Base-by-base conservation (phyloP, 2,888 invertebrate genomes). In the Hydriomena furcata region DNA sequence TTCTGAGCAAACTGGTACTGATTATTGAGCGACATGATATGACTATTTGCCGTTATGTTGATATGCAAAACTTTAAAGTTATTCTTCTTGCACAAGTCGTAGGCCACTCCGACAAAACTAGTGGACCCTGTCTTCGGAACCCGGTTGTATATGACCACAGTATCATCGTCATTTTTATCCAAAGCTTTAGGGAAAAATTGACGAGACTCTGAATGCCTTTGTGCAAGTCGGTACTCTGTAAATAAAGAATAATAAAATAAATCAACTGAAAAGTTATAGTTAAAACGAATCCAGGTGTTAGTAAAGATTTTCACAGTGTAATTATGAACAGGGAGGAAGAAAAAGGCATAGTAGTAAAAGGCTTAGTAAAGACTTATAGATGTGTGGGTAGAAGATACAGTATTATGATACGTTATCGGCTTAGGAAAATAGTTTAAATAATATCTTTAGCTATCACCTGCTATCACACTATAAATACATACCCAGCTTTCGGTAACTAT, bases 101-200 rank as follows among this genome's bases (percentile, higher is more conserved):
- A 97, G 0, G 96, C 96, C 51, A 97, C 93, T 51, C 97, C 97
- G 58, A 97, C 97, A 78, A 99, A 97, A 84, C 98, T 98, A 5
- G 99, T 99, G 11, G 98, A 98, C 8, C 97, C 99, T 23, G 99
- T 99, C 89, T 99, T 99, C 5, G 99, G 99, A 48, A 99, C 98
- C 69, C 99, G 93, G 84, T 99, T 99, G 83, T 99, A 99, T 65
- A 99, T 95, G 55, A 99, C 93, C 37, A 98, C 93, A 57, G 95
- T 76, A 71, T 95, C 93, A 72, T 95, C 94, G 47, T 92, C 92
- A 65, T 82, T 84, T 68, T 73, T 85, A 52, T 76, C 76, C 43
- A 59, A 28, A 7, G 63, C 42, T 68, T 76, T 85, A 28, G 82
- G 79, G 37, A 79, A 79, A 71, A 88, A 87, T 54, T 82, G 81